These are phyloP conservation scores for Gracilinanus agilis DNA, from an alignment of 2,113 vertebrate species.

Conservation along the genomic window DNA sequence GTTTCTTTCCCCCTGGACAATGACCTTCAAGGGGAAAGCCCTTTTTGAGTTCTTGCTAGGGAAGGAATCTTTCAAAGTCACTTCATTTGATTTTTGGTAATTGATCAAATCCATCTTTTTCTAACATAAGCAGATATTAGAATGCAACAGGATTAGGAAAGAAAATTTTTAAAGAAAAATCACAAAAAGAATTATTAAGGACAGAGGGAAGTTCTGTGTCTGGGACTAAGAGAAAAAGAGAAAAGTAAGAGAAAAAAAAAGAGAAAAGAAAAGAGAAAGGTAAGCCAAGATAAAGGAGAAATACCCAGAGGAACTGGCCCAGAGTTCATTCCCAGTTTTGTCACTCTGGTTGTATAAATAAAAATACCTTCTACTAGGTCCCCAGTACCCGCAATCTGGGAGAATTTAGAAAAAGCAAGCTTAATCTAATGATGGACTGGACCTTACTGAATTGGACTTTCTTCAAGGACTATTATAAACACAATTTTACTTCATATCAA, in stretches of 20 bases:
- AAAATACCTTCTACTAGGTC: neutral
- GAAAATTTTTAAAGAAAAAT: neutral
- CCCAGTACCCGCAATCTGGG: neutral
- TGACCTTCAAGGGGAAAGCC: constrained; percentile 3
- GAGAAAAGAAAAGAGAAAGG: neutral
- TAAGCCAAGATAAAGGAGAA: constrained; percentile 1
- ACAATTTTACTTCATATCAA: neutral
- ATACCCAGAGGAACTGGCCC: neutral
- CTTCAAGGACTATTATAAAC: neutral
- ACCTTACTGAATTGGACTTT: neutral
- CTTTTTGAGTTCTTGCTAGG: neutral
- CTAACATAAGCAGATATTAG: neutral
- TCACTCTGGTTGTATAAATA: neutral
- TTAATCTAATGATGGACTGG: neutral
- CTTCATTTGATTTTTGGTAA: neutral
- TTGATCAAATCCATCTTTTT: neutral
- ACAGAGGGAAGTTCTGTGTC: neutral
- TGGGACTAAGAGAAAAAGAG: neutral
- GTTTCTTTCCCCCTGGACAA: constrained; percentile 41
- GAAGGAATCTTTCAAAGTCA: neutral
- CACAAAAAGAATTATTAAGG: neutral
- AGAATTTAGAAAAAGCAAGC: neutral
- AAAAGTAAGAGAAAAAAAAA: neutral
- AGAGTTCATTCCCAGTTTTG: neutral
- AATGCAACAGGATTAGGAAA: neutral